A percentile compares a stretch with the other conserved stretches of the same genome.
Conservation (phyloP, 1,140 invertebrate species). For the Meloidogyne floridensis region DNA sequence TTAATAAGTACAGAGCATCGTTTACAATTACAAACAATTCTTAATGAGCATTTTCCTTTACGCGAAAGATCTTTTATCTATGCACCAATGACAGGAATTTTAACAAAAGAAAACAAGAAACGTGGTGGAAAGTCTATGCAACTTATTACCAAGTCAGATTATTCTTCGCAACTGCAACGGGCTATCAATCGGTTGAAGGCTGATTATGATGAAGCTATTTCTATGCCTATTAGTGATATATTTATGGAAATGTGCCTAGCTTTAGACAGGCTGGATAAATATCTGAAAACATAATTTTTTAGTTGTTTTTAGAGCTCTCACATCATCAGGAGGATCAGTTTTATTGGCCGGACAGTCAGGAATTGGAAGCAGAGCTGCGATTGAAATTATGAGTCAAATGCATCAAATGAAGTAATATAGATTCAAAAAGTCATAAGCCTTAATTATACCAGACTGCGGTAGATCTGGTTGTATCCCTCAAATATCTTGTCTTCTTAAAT, state of each 20-base stretch:
- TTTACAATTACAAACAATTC: slow-evolving; percentile 74
- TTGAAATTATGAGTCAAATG: slow-evolving; percentile 75
- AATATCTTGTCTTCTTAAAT: no score
- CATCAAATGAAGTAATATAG: slow-evolving; percentile 70
- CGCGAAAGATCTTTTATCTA: slow-evolving; percentile 67
- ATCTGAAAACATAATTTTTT: not conserved
- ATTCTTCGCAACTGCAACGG: slow-evolving; percentile 73
- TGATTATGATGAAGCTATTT: not conserved
- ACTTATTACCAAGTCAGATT: slow-evolving; percentile 70
- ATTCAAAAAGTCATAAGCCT: no score
- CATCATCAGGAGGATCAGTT: slow-evolving; percentile 73
- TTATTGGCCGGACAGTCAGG: slow-evolving; percentile 78
- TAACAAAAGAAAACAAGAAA: slow-evolving; percentile 17
- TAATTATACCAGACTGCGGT: no score
- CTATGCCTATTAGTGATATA: slow-evolving; percentile 45
- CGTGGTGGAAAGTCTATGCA: slow-evolving; percentile 69
- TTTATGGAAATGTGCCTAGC: slow-evolving; percentile 52
- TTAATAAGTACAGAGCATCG: slow-evolving; percentile 75
- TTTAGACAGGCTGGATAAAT: slow-evolving; percentile 47
- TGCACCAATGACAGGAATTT: not conserved
- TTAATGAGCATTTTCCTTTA: slow-evolving; percentile 69
- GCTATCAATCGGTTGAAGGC: slow-evolving; percentile 72
- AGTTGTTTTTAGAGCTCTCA: slow-evolving; percentile 11
- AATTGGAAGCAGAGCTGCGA: slow-evolving; percentile 77
- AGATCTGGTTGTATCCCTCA: no score